phyloP scores from a whole-genome alignment of 2,113 vertebrate species.

The Menura novaehollandiae region DNA sequence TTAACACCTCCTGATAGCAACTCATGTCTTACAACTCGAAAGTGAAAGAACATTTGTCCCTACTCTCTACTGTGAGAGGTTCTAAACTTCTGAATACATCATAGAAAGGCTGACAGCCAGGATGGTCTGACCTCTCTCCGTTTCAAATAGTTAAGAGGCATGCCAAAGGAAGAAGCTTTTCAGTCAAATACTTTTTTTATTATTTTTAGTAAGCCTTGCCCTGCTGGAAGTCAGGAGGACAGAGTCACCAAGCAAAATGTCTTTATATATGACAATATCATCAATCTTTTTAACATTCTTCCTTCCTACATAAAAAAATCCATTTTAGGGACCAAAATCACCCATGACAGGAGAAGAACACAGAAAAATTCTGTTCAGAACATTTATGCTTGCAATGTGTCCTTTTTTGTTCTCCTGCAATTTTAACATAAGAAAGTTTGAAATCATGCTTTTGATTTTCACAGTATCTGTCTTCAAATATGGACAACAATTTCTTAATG shows the following conservation, averaged over 20 bases:
- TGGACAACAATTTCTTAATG: not conserved
- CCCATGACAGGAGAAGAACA: not conserved
- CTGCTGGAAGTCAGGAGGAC: not conserved
- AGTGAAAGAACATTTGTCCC: not conserved
- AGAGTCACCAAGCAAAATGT: not conserved
- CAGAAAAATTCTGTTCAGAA: not conserved
- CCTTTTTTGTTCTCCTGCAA: not conserved
- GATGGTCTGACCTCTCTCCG: not conserved
- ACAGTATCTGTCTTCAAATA: not conserved
- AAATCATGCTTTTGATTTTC: not conserved
- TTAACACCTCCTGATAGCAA: not conserved
- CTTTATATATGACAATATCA: not conserved
- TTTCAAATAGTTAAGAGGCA: not conserved
- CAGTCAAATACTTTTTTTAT: not conserved
- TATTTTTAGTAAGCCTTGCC: not conserved
- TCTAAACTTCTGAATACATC: not conserved
- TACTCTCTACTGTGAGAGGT: not conserved
- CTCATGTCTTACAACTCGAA: fast-evolving
- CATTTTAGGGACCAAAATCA: not conserved
- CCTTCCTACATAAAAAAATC: not conserved
- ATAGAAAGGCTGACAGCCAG: not conserved
- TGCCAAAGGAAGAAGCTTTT: not conserved
- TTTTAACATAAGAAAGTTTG: not conserved
- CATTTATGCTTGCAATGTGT: not conserved
- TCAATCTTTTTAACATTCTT: not conserved